Evolutionary conservation across 2,888 invertebrate genomes (phyloP).

Genomic region (Phrixothrix hirtus): DNA sequence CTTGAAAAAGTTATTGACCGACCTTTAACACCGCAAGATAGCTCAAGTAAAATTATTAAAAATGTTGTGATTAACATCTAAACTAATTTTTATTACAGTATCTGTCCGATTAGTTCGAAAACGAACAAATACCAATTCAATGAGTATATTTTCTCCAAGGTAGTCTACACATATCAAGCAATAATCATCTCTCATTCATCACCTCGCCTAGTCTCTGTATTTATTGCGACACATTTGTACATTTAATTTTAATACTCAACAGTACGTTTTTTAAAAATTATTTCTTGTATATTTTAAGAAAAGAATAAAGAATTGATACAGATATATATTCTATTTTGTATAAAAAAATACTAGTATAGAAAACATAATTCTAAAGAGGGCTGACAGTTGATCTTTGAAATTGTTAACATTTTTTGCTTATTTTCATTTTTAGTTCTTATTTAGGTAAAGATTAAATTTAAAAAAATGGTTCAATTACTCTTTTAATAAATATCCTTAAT

Average conservation of each 20-base stretch:
- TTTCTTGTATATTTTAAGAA: constrained; percentile 31
- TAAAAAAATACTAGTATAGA: no score
- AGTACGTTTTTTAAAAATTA: constrained; percentile 31
- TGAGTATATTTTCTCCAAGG: constrained; percentile 77
- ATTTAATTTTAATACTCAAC: constrained; percentile 36
- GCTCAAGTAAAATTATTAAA: constrained; percentile 71
- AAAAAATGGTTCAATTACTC: no score
- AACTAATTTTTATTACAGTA: constrained; percentile 59
- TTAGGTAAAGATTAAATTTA: no score
- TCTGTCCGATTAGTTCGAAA: constrained; percentile 73
- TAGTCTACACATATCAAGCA: constrained; percentile 53
- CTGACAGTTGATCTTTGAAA: no score
- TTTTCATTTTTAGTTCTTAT: no score
- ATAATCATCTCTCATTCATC: constrained; percentile 34
- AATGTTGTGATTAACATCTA: no score
- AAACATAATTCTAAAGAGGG: no score
- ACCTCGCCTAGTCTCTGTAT: constrained; percentile 43
- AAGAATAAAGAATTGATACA: constrained; percentile 17
- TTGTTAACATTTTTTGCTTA: no score
- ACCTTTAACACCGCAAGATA: constrained; percentile 79
- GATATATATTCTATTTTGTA: background rate
- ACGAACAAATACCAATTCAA: constrained; percentile 72
- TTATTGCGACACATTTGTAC: constrained; percentile 36
- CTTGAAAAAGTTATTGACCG: constrained; percentile 74
- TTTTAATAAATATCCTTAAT: no score